Conservation (phyloP, 2,888 invertebrate genomes). For the Candidula unifasciata region DNA sequence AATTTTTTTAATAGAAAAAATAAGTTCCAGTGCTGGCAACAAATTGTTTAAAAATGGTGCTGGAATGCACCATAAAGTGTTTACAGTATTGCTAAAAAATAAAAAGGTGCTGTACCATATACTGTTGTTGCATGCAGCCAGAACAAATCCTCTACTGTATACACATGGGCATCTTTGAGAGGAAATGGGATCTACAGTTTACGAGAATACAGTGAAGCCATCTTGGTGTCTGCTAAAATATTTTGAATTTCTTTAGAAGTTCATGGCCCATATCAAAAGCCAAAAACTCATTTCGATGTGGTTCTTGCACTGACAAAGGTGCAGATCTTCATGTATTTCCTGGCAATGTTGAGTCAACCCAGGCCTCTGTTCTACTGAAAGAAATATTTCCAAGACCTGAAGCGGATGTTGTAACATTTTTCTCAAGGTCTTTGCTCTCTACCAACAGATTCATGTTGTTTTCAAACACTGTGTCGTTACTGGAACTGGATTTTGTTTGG, state of each 20-base stretch:
- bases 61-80: too few relatives aligned
- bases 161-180: conserved; percentile 71
- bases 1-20: too few relatives aligned
- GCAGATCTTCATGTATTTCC: conserved; percentile 59
- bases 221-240: conserved; percentile 35
- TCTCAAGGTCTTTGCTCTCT: conserved; percentile 53
- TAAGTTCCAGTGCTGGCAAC: too few relatives aligned
- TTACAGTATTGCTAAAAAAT: too few relatives aligned
- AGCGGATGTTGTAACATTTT: conserved; percentile 33
- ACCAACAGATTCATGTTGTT: too few relatives aligned
- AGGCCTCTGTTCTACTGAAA: conserved; percentile 65
- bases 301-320: conserved; percentile 57
- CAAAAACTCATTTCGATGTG: conserved; percentile 57
- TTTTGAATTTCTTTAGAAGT: conserved; percentile 67
- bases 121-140: too few relatives aligned
- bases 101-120: too few relatives aligned
- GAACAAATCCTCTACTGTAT: conserved; percentile 47
- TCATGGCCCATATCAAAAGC: conserved; percentile 63
- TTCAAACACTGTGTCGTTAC: conserved; percentile 47
- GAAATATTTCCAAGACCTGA: conserved; percentile 24
- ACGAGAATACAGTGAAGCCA: neutral
- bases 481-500: conserved; percentile 26
- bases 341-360: conserved; percentile 67
- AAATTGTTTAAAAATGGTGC: too few relatives aligned
- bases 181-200: conserved; percentile 68